Base-by-base conservation (phyloP, 1,140 invertebrate species). In the Macrosteles quadrilineatus region DNA sequence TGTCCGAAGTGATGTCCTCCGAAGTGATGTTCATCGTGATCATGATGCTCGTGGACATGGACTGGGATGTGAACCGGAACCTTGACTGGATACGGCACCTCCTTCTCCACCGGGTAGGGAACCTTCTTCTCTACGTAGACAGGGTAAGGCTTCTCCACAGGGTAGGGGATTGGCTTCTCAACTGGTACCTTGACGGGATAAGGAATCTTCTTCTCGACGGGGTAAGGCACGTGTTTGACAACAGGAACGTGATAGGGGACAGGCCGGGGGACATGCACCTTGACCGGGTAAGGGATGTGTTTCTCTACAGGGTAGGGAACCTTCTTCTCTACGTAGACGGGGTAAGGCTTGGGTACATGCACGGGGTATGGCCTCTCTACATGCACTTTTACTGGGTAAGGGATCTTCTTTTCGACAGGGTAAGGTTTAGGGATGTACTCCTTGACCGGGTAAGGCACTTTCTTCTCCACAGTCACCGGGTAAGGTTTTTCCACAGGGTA, bases 391-490 rank as follows among this genome's bases (percentile, higher is more conserved):
- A 91, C 88, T n/a, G 86, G 87, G 82, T 90, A 90, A 55, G 88
- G 88, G 73, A 92, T 88, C 79, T 90, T 90, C 81, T 91, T 91
- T 25, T 59, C 55, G 87, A 85, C 19, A 23, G 83, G 82, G 50
- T 83, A 83, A 6, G 84, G 83, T 73, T 80, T 81, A 0, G 77
- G 73, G 17, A 84, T 75, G 27, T 85, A 83, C 78, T 90, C 90
- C 76, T 91, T 89, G 0, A 91, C 88, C 30, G 88, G 87, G 65
- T 87, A 86, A 1, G 89, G 89, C 0, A 75, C 68, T 75, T 59
- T 66, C 40, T 77, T 77, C 50, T 72, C 73, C 21, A 77, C 74
- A 43, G 75, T 65, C 11, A 76, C 72, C 3, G 72, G 74, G 67
- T 75, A 75, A 14, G 75, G 89, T 45, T 69, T 75, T 30, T 68